These are phyloP conservation scores for Acanthis flammea DNA, from an alignment of 2,797 vertebrate species.

Conservation along the genomic window DNA sequence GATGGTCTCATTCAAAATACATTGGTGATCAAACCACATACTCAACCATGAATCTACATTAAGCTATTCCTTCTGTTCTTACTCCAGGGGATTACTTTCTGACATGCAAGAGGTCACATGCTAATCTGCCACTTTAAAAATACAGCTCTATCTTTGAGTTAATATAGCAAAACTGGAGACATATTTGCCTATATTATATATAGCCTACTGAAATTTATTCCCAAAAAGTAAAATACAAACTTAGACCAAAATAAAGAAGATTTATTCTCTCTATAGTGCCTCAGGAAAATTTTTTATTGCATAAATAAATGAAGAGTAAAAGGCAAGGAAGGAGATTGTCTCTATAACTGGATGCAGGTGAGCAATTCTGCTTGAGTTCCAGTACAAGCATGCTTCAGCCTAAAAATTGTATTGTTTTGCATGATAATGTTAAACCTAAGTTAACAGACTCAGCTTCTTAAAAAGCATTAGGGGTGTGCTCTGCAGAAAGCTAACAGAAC, in stretches of 20 bases:
- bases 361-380: neutral
- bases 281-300: neutral
- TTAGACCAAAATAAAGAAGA: neutral
- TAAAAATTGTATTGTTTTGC: neutral
- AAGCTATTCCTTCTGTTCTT: neutral
- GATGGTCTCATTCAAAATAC: neutral
- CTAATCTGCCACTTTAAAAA: neutral
- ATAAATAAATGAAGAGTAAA: neutral
- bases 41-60: neutral
- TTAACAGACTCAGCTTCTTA: neutral
- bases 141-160: neutral
- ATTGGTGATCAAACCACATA: neutral
- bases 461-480: neutral
- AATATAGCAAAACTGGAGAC: neutral
- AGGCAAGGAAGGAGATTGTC: neutral
- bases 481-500: neutral
- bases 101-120: neutral
- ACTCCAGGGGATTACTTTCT: neutral
- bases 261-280: neutral
- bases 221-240: neutral
- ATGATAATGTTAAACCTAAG: neutral
- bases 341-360: neutral
- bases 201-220: neutral
- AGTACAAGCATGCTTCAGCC: neutral
- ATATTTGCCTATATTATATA: neutral